These are phyloP conservation scores for Gallinago stenura DNA, from an alignment of 2,797 vertebrate species.

Conservation along the genomic window DNA sequence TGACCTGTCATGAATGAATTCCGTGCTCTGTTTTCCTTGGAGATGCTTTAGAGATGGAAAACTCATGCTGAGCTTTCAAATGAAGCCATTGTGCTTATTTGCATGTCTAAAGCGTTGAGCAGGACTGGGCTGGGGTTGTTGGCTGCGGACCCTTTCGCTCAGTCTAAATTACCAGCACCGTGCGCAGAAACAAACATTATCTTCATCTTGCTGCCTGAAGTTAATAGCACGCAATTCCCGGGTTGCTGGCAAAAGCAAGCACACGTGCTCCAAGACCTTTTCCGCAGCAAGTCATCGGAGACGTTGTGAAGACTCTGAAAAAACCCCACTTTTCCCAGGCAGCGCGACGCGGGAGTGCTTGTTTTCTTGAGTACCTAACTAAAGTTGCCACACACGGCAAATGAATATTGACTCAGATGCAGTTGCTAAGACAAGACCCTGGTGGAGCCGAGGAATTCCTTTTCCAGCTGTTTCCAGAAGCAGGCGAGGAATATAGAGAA, in stretches of 20 bases:
- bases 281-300: not conserved
- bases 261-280: not conserved
- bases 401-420: conserved; percentile 16
- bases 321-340: not conserved
- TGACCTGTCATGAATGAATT: not conserved
- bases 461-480: not conserved
- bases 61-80: not conserved
- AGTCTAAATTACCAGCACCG: accelerated
- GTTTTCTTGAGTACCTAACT: not conserved
- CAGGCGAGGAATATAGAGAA: not conserved
- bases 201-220: not conserved
- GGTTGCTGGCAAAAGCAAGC: not conserved
- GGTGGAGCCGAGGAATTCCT: not conserved
- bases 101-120: not conserved
- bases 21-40: not conserved
- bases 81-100: not conserved
- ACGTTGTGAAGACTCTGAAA: not conserved
- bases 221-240: not conserved
- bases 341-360: not conserved
- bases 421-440: not conserved
- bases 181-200: not conserved
- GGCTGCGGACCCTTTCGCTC: not conserved
- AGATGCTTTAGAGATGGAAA: not conserved
- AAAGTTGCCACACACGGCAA: not conserved
- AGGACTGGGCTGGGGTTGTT: not conserved